Evolutionary conservation across 2,888 invertebrate genomes (phyloP), one percentile per base, ranked within the genome.

Genomic region (Bellardia bayeri): DNA sequence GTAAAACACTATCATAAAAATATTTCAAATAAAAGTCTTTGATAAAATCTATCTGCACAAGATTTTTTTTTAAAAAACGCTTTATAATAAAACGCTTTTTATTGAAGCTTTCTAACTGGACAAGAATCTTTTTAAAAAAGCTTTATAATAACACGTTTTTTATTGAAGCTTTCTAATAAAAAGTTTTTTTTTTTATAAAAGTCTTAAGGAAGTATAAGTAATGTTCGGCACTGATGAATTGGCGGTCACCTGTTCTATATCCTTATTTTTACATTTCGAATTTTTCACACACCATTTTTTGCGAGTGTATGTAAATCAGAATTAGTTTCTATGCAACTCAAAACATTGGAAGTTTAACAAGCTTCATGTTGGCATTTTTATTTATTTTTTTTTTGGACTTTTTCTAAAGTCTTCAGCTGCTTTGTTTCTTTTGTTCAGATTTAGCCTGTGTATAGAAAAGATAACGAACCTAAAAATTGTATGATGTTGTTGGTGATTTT

Each of bases 391-490:
- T 69, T 58, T 56, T 72, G n/a, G 58, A n/a, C 14, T 56, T 54
- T 40, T 64, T 1, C 40, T 79, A 58, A 9, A 69, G 23, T 51
- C 51, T 49, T 76, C 37, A 6, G 37, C 37, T 49, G 33, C n/a
- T 79, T 72, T 58, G 51, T 58, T 74, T 58, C 64, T 61, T 58
- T 79, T 61, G 51, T 86, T 82, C 56, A 69, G 75, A 76, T 83
- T 83, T 69, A 82, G 42, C 23, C 8, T 64, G 6, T 30, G 74
- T 69, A 51, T 66, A 64, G 71, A 79, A 85, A 42, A 87, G 82
- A 87, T 87, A 87, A 87, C 87, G 85, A 87, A 87, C 74, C 82
- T 75, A 69, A 82, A 72, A 87, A 75, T 74, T 78, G 30, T 85
- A 75, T 79, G 82, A 78, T 79, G 84, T 16, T 69, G 68, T 56